These are phyloP conservation scores for Helicoverpa zea DNA, from an alignment of 1,140 invertebrate genomes.

Conservation along the genomic window DNA sequence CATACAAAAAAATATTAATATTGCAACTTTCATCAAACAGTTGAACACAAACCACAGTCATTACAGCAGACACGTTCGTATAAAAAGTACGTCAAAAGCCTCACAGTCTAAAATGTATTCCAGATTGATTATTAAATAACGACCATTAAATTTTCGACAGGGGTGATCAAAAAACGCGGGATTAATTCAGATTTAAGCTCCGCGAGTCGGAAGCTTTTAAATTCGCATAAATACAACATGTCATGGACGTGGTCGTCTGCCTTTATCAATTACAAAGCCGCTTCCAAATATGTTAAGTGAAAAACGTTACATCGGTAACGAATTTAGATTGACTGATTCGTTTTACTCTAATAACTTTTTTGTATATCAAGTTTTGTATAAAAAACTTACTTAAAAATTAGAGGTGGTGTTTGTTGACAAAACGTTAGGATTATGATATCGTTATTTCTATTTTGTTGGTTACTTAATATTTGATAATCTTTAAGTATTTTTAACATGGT, in stretches of 20 bases:
- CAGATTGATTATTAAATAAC: constrained; percentile 62
- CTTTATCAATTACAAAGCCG: constrained; percentile 82
- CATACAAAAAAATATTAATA: no score
- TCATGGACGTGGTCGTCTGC: constrained; percentile 71
- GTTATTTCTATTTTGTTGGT: no score
- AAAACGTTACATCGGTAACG: constrained; percentile 61
- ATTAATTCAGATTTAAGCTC: constrained; percentile 80
- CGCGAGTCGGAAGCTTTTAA: constrained; percentile 80
- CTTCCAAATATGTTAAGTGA: constrained; percentile 71
- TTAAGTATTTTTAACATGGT: no score
- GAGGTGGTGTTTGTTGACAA: no score
- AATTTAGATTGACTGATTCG: constrained; percentile 72
- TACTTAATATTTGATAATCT: no score
- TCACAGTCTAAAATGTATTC: constrained; percentile 43
- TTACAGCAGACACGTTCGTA: constrained; percentile 22
- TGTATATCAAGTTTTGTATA: not conserved
- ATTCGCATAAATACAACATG: constrained; percentile 81
- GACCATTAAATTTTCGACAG: constrained; percentile 62
- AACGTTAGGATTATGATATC: no score
- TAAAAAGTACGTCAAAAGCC: constrained; percentile 28
- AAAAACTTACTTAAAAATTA: no score
- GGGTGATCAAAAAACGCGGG: constrained; percentile 66
- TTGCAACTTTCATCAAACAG: no score
- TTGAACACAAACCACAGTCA: not conserved
- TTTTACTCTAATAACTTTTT: constrained; percentile 20